Base-by-base conservation (phyloP, 2,113 vertebrate genomes). In the Cardinalis cardinalis region DNA sequence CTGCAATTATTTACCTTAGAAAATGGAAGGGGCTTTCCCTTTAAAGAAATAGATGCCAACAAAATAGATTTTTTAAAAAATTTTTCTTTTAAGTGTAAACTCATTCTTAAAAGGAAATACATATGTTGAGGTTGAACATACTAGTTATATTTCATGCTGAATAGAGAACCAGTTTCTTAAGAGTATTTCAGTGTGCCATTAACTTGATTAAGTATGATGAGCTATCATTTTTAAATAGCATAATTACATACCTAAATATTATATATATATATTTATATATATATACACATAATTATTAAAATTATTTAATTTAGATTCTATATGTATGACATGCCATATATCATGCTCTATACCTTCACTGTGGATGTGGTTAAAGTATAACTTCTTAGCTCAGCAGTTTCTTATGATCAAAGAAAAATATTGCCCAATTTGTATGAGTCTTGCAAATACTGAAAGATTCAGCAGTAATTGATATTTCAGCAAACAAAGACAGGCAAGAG, bases 101-200 rank as follows among this genome's bases (percentile, higher is more conserved):
- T 61, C 10, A 11, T 72, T 79, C 55, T 69, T 89, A 36, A 66
- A 61, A 65, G 46, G 55, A 72, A 87, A 72, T 61, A 53, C 10
- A 5, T 44, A 7, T 49, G 49, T 89, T 34, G 34, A 32, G 7
- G 2, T 80, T 70, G 70, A 65, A 77, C 25, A 64, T 81, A 51
- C 14, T 83, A 43, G 20, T 84, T 90, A 7, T 34, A 38, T 87
- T 77, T 61, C 17, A 13, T 71, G 26, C 40, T 56, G 34, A 84
- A 18, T 34, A 41, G 81, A 84, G 43, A 79, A 77, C 49, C 12
- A n/a, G 32, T 74, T 76, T 77, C 48, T 61, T 81, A 44, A 44
- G 48, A 71, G n/a, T 74, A 81, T 69, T 96, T 91, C 76, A 34
- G 18, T 70, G 43, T 91, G 38, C 43, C 29, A 25, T 95, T 94